Percentiles rank a stretch among this genome's conserved stretches.
phyloP scores from a whole-genome alignment of 1,140 invertebrate species.

The Anadara kagoshimensis region DNA sequence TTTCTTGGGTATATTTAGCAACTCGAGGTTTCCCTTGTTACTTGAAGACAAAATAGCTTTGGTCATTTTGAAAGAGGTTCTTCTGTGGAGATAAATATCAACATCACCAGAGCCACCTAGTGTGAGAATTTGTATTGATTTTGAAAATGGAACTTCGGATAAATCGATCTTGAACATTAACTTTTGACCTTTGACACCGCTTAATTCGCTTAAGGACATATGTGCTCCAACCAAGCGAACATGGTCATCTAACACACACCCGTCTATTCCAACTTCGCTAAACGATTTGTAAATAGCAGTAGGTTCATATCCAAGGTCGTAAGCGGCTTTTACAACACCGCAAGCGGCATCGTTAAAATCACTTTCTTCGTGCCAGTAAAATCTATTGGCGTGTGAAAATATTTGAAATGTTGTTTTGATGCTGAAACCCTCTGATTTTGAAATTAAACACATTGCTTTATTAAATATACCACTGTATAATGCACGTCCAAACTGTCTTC shows the following conservation, averaged over 20 bases:
- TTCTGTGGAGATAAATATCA: neutral
- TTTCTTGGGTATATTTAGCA: neutral
- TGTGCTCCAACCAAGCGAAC: slow-evolving; percentile 9
- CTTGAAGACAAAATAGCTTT: neutral
- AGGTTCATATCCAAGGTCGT: slow-evolving; percentile 41
- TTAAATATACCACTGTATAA: slow-evolving; percentile 51
- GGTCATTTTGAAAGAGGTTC: neutral
- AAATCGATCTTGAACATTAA: slow-evolving; percentile 9
- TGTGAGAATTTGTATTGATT: slow-evolving; percentile 7
- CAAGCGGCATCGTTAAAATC: slow-evolving; percentile 45
- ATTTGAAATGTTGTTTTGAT: slow-evolving; percentile 41
- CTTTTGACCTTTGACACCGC: neutral
- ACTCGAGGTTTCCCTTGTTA: neutral
- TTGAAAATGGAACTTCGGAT: neutral
- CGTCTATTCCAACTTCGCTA: slow-evolving; percentile 38
- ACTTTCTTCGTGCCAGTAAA: slow-evolving; percentile 49
- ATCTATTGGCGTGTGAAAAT: slow-evolving; percentile 50
- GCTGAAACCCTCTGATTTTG: slow-evolving; percentile 9
- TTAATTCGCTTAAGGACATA: slow-evolving; percentile 1
- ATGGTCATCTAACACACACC: slow-evolving; percentile 35
- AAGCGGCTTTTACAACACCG: slow-evolving; percentile 54
- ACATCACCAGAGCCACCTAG: slow-evolving; percentile 16
- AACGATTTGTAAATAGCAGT: slow-evolving; percentile 23
- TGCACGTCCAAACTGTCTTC: slow-evolving; percentile 40
- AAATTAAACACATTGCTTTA: slow-evolving; percentile 36